Conservation (phyloP, 1,140 invertebrate species). For the Pseudachorutes palmiensis region DNA sequence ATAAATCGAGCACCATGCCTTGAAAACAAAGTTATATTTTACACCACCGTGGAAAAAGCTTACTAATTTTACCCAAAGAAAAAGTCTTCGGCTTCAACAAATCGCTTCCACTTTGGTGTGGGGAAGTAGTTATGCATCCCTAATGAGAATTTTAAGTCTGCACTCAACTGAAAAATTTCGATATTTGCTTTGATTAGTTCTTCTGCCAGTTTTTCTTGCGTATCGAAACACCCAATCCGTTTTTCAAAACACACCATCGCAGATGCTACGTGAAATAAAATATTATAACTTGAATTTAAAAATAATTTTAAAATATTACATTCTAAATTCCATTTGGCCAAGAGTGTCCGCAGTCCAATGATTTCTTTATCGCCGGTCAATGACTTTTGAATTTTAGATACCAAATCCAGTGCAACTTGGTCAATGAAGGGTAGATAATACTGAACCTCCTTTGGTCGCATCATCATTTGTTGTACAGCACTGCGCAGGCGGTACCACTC, state of each 20-base stretch:
- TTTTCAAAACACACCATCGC: constrained; percentile 48
- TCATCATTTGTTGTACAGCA: constrained; percentile 46
- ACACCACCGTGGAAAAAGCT: not conserved
- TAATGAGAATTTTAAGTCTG: constrained; percentile 44
- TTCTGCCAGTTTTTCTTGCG: constrained; percentile 39
- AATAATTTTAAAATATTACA: constrained; percentile 38
- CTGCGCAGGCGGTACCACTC: constrained; percentile 47
- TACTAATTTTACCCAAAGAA: constrained; percentile 41
- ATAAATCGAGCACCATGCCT: constrained; percentile 39
- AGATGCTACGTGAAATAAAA: constrained; percentile 41
- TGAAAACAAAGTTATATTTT: constrained; percentile 20
- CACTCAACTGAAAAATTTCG: constrained; percentile 44
- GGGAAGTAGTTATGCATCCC: constrained; percentile 45
- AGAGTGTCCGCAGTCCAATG: constrained; percentile 36
- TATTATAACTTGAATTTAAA: constrained; percentile 2
- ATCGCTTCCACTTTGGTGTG: constrained; percentile 43
- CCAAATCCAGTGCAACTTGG: constrained; percentile 43
- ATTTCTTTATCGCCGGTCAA: constrained; percentile 27
- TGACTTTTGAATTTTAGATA: constrained; percentile 39
- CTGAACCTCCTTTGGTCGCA: constrained; percentile 44
- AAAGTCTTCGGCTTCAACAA: constrained; percentile 44
- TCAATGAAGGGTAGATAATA: constrained; percentile 45
- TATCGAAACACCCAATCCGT: constrained; percentile 45
- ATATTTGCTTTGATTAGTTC: constrained; percentile 45
- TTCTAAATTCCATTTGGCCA: constrained; percentile 44